Conservation (phyloP, 2,888 invertebrate genomes). For the Tetheella fluctuosa region DNA sequence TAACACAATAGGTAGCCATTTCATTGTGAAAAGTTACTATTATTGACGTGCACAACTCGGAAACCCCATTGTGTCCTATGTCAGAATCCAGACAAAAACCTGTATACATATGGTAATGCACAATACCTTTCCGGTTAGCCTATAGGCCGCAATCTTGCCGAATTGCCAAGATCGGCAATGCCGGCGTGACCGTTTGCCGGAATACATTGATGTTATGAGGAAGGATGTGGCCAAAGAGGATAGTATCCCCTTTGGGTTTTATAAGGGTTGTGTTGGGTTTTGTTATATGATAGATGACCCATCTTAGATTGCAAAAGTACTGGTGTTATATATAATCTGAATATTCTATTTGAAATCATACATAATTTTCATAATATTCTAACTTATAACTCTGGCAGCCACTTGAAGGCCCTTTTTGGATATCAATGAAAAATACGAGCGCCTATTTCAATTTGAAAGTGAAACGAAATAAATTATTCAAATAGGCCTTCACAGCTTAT, state of each 20-base stretch:
- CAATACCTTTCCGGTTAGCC: constrained; percentile 8
- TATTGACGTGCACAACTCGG: neutral
- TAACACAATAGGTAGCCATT: neutral
- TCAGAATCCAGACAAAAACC: constrained; percentile 2
- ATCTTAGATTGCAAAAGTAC: neutral
- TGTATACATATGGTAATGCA: constrained; percentile 1
- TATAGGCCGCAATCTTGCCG: neutral
- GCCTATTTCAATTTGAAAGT: too few relatives aligned
- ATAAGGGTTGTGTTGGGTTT: neutral
- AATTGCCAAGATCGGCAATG: neutral
- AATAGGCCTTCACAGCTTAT: too few relatives aligned
- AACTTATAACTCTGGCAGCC: too few relatives aligned
- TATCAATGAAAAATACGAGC: too few relatives aligned
- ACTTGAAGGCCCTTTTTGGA: too few relatives aligned
- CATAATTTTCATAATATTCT: too few relatives aligned
- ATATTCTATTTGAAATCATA: too few relatives aligned
- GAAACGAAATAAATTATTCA: too few relatives aligned
- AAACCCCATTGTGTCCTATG: neutral
- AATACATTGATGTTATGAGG: neutral
- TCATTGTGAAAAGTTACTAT: neutral
- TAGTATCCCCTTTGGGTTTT: neutral
- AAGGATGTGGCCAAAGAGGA: neutral
- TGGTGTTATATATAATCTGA: too few relatives aligned
- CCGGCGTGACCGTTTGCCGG: neutral
- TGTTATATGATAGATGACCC: neutral